phyloP scores from a whole-genome alignment of 2,113 vertebrate genomes.

The Athene noctua region DNA sequence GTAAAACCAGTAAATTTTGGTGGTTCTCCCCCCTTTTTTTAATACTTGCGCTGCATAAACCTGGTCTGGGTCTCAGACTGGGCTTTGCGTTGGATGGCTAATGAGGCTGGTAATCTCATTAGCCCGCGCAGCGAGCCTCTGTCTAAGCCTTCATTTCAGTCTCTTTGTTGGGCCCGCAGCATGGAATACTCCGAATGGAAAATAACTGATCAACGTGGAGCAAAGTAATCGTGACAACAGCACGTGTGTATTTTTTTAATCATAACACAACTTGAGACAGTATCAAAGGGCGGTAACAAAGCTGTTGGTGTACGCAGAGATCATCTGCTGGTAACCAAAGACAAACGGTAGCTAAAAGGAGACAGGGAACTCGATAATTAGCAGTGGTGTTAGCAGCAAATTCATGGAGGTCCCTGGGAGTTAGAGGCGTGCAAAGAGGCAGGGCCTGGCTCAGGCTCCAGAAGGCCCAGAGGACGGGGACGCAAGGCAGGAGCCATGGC shows the following conservation, averaged over 20 bases:
- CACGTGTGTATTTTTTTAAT: neutral
- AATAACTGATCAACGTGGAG: neutral
- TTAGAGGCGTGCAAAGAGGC: neutral
- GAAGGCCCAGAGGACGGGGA: neutral
- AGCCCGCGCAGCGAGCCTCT: neutral
- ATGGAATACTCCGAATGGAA: neutral
- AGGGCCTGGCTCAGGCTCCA: neutral
- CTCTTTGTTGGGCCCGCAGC: neutral
- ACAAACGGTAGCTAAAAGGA: neutral
- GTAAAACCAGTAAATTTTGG: neutral
- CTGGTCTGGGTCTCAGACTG: neutral
- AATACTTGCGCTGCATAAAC: neutral
- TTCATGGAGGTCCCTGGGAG: neutral
- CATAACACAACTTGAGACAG: neutral
- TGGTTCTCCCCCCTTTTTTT: neutral
- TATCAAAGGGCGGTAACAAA: neutral
- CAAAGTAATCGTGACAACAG: neutral
- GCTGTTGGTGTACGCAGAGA: neutral
- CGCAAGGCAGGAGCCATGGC: accelerated
- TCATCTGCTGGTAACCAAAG: neutral
- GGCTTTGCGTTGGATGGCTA: neutral
- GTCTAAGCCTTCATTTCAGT: neutral
- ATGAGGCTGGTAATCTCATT: neutral
- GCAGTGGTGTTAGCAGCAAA: accelerated
- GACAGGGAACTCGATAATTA: accelerated